These are phyloP conservation scores for Falco columbarius DNA, from an alignment of 2,797 vertebrate genomes.

Conservation along the genomic window DNA sequence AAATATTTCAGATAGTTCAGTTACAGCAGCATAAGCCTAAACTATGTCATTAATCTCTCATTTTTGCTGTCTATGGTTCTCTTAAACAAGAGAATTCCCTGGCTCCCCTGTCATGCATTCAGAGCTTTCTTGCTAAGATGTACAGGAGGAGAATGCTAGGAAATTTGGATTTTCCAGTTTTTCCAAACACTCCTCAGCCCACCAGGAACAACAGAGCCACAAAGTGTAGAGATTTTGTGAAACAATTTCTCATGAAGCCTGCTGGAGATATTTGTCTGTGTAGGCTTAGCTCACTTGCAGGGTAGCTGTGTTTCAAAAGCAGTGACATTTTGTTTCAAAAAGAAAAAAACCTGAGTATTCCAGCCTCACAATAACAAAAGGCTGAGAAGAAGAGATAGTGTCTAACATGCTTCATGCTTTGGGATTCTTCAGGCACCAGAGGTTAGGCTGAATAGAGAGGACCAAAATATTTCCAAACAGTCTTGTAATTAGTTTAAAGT, in stretches of 20 bases:
- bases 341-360: neutral
- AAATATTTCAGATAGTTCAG: neutral
- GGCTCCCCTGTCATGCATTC: neutral
- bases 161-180: neutral
- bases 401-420: neutral
- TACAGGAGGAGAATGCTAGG: neutral
- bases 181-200: neutral
- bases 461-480: neutral
- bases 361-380: neutral
- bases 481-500: neutral
- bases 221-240: neutral
- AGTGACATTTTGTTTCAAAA: neutral
- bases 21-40: too few relatives aligned
- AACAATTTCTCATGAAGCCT: neutral
- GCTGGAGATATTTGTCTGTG: neutral
- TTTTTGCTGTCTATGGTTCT: neutral
- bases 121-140: neutral
- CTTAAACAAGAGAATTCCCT: neutral
- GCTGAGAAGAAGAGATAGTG: neutral
- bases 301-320: neutral
- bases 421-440: neutral
- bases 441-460: neutral
- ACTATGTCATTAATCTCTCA: neutral
- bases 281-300: neutral
- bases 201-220: neutral